Evolutionary conservation across 2,113 vertebrate species (phyloP).

Genomic region (Apteryx mantelli): DNA sequence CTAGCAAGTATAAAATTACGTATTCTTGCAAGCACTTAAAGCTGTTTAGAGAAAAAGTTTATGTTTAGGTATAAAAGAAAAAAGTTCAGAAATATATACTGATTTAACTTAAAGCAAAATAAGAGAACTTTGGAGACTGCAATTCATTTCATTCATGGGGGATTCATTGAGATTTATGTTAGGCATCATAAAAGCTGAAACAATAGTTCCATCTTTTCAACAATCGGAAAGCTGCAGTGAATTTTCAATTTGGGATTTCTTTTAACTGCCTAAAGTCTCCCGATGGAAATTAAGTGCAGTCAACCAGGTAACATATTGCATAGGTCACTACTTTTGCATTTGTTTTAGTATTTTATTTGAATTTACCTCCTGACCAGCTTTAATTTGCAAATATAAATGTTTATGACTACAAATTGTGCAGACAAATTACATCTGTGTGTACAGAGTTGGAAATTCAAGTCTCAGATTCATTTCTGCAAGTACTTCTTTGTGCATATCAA

Average conservation of each 20-base stretch:
- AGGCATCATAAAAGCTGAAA: neutral
- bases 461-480: neutral
- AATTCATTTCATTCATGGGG: slow-evolving; percentile 3
- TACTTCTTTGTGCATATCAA: neutral
- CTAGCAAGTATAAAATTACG: slow-evolving; percentile 1
- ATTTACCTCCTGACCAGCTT: neutral
- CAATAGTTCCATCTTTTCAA: neutral
- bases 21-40: neutral
- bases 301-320: neutral
- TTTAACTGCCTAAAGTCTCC: neutral
- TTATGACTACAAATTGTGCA: neutral
- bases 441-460: neutral
- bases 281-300: slow-evolving; percentile 31
- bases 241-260: neutral
- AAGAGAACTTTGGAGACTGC: neutral
- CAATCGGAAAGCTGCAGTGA: neutral
- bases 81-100: neutral
- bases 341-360: neutral
- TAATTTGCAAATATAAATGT: neutral
- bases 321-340: neutral
- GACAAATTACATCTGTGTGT: neutral
- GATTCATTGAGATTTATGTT: neutral
- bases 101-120: neutral
- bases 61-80: neutral
- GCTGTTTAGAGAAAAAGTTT: slow-evolving; percentile 16